Evolutionary conservation across 1,140 invertebrate genomes (phyloP), one percentile per base, ranked within the genome.

Genomic region (Hestina assimilis): DNA sequence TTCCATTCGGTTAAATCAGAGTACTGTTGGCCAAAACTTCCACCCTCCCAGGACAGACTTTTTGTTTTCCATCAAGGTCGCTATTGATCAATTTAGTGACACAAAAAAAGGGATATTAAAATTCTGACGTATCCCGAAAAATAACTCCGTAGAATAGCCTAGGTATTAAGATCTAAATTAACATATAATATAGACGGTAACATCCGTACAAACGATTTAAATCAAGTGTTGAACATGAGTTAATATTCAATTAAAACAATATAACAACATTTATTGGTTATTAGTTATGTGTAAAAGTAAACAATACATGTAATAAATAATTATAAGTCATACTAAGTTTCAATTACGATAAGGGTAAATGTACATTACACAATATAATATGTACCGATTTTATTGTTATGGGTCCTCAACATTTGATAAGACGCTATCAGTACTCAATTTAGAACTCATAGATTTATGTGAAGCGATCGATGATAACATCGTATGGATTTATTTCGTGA

Each of bases 331-430:
- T 15, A 35, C 6, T 28, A 35, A 35, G 7, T 38, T 38, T 38
- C 33, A 46, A 46, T 46, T 35, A 35, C 20, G 20, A 33, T 20
- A 51, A 15, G 21, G 26, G 46, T 21, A 23, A 35, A 35, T 48
- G 15, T 35, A 26, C 17, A 12, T 40, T 51, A 51, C 23, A 23
- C 33, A 51, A 26, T 26, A 35, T 23, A 35, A 40, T 33, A 38
- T 33, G 47, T 23, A 24, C 23, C 51, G 15, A 26, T 20, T 23
- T 53, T 45, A 43, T 53, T 53, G 41, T 53, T 33, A 53, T 53
- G 28, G 41, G n/a, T 38, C 33, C 17, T 45, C 51, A 15, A 33
- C 12, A 38, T 35, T n/a, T 51, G 41, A 53, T 53, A 43, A 53
- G 24, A 53, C 41, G 17, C 2, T 43, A 43, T 31, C 40, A 19